phyloP scores from a whole-genome alignment of 1,140 invertebrate species.

The Antheraea mylitta region DNA sequence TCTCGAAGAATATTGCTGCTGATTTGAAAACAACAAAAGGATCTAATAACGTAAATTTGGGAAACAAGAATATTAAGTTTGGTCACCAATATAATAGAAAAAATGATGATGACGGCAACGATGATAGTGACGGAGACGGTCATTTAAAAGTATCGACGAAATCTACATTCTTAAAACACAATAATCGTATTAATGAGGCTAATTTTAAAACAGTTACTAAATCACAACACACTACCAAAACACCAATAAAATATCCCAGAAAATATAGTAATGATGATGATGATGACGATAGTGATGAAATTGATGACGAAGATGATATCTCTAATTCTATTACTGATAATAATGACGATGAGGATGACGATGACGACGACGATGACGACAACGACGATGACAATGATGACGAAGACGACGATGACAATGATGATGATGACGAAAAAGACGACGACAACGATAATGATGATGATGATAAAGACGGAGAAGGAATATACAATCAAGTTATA shows the following conservation, averaged over 20 bases:
- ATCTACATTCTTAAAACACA: conserved; percentile 5
- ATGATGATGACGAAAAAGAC: not conserved
- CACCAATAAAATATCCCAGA: not conserved
- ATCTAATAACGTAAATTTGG: not conserved
- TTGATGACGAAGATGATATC: conserved; percentile 52
- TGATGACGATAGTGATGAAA: conserved; percentile 67
- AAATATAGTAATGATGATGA: conserved; percentile 67
- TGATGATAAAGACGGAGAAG: conserved; percentile 58
- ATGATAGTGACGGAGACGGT: conserved; percentile 73
- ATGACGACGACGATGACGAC: conserved; percentile 69
- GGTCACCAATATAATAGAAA: conserved; percentile 55
- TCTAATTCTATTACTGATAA: conserved; percentile 17
- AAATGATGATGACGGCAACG: conserved; percentile 72
- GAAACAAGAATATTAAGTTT: not conserved
- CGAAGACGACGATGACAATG: not conserved
- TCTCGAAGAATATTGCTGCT: not conserved
- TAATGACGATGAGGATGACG: conserved; percentile 69
- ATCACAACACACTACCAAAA: not conserved
- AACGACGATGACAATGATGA: conserved; percentile 46
- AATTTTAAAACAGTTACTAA: not conserved
- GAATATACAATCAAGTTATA: conserved; percentile 73
- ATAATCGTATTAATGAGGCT: not conserved
- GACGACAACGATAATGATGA: not conserved
- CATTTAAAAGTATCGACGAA: conserved; percentile 73
- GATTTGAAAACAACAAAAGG: not conserved